Evolutionary conservation across 2,797 vertebrate genomes (phyloP).

Genomic region (Hipposideros larvatus): DNA sequence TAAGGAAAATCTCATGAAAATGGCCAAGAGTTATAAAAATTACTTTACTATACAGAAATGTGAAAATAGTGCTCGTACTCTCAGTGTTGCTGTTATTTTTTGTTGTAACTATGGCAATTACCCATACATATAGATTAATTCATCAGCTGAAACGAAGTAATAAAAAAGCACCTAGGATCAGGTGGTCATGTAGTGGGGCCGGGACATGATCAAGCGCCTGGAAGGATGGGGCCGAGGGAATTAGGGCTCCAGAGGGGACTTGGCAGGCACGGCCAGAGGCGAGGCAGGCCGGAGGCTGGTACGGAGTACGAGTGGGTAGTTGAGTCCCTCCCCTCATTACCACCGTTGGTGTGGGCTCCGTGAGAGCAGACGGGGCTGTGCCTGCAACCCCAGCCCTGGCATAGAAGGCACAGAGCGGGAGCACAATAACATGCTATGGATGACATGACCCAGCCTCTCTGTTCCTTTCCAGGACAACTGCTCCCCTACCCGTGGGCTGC

Average conservation of each 20-base stretch:
- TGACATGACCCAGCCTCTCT: fast-evolving
- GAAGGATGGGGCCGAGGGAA: fast-evolving
- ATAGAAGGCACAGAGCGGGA: fast-evolving
- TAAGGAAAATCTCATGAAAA: neutral
- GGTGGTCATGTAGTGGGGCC: fast-evolving
- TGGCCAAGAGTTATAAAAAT: neutral
- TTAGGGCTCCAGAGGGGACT: fast-evolving
- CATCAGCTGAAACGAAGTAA: neutral
- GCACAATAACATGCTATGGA: fast-evolving
- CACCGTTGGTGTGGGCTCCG: fast-evolving
- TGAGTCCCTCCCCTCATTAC: fast-evolving
- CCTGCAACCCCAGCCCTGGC: neutral
- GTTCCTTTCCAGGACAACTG: neutral
- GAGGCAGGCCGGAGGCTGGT: fast-evolving
- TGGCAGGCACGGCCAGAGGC: fast-evolving
- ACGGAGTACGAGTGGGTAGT: fast-evolving
- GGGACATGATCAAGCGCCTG: too few relatives aligned
- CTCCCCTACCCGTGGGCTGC: fast-evolving
- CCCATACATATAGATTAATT: neutral
- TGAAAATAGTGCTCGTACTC: neutral
- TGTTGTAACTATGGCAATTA: neutral
- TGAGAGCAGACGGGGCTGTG: fast-evolving
- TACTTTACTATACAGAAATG: neutral
- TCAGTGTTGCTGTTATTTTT: neutral
- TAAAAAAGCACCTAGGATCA: neutral